phyloP scores from a whole-genome alignment of 2,888 invertebrate genomes.

The Metalampra italica region DNA sequence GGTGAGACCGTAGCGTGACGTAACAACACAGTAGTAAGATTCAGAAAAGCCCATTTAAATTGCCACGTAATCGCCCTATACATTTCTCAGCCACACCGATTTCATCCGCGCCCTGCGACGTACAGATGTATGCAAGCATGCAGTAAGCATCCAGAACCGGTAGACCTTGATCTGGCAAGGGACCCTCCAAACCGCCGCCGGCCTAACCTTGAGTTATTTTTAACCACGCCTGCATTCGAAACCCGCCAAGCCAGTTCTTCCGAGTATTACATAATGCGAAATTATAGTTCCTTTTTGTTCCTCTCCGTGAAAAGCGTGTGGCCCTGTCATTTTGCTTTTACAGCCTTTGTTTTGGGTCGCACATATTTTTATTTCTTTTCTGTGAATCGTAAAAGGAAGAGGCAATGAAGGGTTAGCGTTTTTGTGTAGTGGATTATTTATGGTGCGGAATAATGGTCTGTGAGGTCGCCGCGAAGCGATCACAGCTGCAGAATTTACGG shows the following conservation, averaged over 20 bases:
- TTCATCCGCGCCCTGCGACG: no score
- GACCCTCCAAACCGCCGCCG: constrained; percentile 58
- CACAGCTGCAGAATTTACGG: constrained; percentile 55
- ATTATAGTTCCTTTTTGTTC: constrained; percentile 65
- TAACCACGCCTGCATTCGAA: constrained; percentile 68
- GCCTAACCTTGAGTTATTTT: constrained; percentile 76
- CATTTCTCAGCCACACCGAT: no score
- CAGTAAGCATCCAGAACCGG: constrained; percentile 61
- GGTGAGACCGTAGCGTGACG: no score
- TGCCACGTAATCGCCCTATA: no score
- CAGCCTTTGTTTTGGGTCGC: constrained; percentile 71
- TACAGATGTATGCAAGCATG: constrained; percentile 23
- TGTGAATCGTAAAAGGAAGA: constrained; percentile 76
- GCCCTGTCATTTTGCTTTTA: constrained; percentile 73
- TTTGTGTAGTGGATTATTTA: constrained; percentile 70
- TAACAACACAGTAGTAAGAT: no score
- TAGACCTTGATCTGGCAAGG: constrained; percentile 73
- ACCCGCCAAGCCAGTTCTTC: constrained; percentile 68
- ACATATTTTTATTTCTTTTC: constrained; percentile 73
- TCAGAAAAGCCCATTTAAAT: no score
- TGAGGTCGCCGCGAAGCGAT: constrained; percentile 43
- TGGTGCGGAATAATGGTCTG: constrained; percentile 68
- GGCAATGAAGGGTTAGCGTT: constrained; percentile 74
- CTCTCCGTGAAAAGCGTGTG: constrained; percentile 63
- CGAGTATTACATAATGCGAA: constrained; percentile 76